Evolutionary conservation across 2,888 invertebrate species (phyloP), one percentile per base, ranked within the genome.

Genomic region (Caenorhabditis japonica): DNA sequence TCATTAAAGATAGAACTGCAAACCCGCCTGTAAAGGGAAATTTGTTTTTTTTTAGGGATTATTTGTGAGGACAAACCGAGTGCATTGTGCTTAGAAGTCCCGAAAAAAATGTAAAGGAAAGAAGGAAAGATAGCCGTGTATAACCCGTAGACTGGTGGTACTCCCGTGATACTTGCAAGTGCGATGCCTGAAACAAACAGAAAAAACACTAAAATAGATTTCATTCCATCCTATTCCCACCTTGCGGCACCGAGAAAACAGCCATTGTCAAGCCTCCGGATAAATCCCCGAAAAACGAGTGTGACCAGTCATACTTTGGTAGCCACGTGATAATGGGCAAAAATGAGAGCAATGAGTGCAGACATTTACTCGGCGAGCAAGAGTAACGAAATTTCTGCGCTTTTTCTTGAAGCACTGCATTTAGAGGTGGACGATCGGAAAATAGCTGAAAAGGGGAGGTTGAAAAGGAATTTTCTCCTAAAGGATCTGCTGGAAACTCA

Each of bases 91-190:
- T 84, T 84, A 33, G 84, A 84, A 47, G 86, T 83, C n/a, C 86
- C 86, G 53, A 86, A 86, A 55, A 86, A 78, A 41, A 86, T 84
- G 66, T 86, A 86, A 33, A 85, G 75, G 49, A 86, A 86, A n/a
- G 85, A 81, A 3, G 86, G 85, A 47, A 86, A 86, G 47, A 86
- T 86, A 46, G 85, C 84, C 13, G 86, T 85, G 64, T 86, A 86
- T 33, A 86, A 75, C 21, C 86, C 86, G 58, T 85, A 86, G 17
- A 86, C 86, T 8, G 86, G 86, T 19, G 82, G 82, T 12, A 86
- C 85, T 17, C 86, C 86, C 21, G 84, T 84, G 61, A 86, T 85
- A 17, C 82, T 81, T 15, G 86, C 85, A 17, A 85, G 75, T 4
- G 86, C 86, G 58, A 86, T 86, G n/a, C 85, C 84, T 84, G 59